Percentiles rank a stretch among this genome's conserved stretches.
Conservation (phyloP, 2,113 vertebrate genomes). For the Monarcha castaneiventris region DNA sequence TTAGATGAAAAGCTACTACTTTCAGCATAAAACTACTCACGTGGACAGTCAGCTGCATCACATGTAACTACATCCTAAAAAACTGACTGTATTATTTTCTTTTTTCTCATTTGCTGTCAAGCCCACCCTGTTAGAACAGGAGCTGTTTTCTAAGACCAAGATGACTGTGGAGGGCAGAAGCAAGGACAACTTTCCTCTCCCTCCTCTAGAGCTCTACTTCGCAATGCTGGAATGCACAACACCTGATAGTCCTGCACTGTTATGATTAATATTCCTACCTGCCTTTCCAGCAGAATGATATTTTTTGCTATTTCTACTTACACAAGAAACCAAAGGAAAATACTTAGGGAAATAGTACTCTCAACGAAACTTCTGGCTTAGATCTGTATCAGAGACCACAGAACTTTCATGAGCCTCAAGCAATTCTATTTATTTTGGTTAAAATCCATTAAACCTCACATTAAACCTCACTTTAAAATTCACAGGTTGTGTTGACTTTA, state of each 20-base stretch:
- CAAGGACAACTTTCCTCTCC: neutral
- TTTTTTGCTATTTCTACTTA: neutral
- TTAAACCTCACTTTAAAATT: neutral
- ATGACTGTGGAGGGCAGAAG: neutral
- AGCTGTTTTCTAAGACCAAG: neutral
- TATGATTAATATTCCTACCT: neutral
- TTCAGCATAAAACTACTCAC: neutral
- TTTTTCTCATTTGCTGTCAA: constrained; percentile 7
- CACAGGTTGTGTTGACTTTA: neutral
- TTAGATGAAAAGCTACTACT: neutral
- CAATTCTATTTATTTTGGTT: constrained; percentile 18
- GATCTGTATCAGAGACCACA: neutral
- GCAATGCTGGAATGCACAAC: neutral
- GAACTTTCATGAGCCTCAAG: neutral
- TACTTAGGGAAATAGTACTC: neutral
- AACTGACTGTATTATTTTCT: neutral
- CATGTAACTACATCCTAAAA: neutral
- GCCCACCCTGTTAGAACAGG: neutral
- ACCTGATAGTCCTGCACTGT: neutral
- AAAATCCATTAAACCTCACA: neutral
- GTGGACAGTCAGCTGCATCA: constrained; percentile 23
- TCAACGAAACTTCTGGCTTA: neutral
- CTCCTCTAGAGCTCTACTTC: neutral
- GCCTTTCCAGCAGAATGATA: neutral
- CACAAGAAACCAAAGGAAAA: neutral